Conservation (phyloP, 2,797 vertebrate genomes). For the Sebastes diploproa region DNA sequence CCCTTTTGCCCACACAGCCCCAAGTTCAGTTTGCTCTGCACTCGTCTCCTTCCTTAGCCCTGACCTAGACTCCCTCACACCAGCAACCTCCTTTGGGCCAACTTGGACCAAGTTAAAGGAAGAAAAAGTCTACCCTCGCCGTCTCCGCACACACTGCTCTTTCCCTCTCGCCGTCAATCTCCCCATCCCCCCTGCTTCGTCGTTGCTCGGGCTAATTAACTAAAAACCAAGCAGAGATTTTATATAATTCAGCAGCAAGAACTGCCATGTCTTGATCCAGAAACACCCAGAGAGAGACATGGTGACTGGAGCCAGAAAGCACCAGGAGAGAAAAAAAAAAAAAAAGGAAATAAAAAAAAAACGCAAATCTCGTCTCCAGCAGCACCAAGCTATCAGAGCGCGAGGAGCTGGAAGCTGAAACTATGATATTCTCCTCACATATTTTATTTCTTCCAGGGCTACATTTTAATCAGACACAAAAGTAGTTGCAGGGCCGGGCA, state of each 20-base stretch:
- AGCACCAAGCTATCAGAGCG: constrained; percentile 32
- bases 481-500: constrained; percentile 32
- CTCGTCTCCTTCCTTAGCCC: constrained; percentile 41
- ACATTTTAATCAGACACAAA: constrained; percentile 74
- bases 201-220: constrained; percentile 73
- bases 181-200: constrained; percentile 39
- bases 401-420: constrained; percentile 33
- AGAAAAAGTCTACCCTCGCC: constrained; percentile 50
- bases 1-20: constrained; percentile 35
- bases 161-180: constrained; percentile 56
- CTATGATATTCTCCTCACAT: constrained; percentile 58
- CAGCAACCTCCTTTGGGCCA: constrained; percentile 72
- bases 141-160: constrained; percentile 29
- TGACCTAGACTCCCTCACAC: constrained; percentile 64
- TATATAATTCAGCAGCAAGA: constrained; percentile 80
- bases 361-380: constrained; percentile 17
- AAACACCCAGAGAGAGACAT: constrained; percentile 71
- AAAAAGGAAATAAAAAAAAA: not conserved
- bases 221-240: constrained; percentile 78
- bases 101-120: constrained; percentile 83
- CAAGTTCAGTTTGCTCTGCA: constrained; percentile 43
- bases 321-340: constrained; percentile 37
- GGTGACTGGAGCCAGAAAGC: constrained; percentile 62
- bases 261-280: constrained; percentile 72
- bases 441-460: constrained; percentile 66